These are phyloP conservation scores for Excalfactoria chinensis DNA, from an alignment of 2,113 vertebrate genomes.

Conservation along the genomic window DNA sequence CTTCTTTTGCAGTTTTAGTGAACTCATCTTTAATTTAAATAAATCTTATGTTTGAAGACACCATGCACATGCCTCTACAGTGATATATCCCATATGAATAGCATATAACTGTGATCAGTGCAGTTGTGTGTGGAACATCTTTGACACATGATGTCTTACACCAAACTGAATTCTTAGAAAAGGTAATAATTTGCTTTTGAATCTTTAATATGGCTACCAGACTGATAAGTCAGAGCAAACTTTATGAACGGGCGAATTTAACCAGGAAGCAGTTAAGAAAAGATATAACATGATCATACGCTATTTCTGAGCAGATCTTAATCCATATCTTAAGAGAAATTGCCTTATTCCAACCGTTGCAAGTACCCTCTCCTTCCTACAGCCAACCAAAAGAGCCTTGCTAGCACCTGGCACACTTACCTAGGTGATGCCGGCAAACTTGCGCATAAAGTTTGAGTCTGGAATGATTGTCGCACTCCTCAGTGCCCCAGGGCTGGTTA, in stretches of 20 bases:
- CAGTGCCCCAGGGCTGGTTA: conserved; percentile 88
- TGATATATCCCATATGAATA: rapidly evolving
- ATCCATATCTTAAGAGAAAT: background rate
- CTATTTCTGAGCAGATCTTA: background rate
- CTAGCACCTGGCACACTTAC: conserved; percentile 63
- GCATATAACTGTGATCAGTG: background rate
- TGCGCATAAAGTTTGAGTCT: conserved; percentile 94
- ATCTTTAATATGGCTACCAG: background rate
- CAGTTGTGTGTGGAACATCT: background rate
- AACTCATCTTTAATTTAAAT: background rate
- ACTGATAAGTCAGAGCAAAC: background rate
- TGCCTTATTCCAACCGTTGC: background rate
- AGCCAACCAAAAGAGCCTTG: background rate
- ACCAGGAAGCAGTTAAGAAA: background rate
- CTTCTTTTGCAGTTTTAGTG: background rate
- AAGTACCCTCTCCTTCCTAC: background rate
- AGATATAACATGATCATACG: background rate
- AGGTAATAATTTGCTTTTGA: background rate
- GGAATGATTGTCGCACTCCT: conserved; percentile 92
- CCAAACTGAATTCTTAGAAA: background rate
- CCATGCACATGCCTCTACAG: background rate
- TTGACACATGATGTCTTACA: background rate
- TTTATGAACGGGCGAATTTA: background rate
- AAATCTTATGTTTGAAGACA: background rate
- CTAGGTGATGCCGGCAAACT: conserved; percentile 92